Base-by-base conservation (phyloP, 2,113 vertebrate genomes). In the Protobothrops mucrosquamatus region DNA sequence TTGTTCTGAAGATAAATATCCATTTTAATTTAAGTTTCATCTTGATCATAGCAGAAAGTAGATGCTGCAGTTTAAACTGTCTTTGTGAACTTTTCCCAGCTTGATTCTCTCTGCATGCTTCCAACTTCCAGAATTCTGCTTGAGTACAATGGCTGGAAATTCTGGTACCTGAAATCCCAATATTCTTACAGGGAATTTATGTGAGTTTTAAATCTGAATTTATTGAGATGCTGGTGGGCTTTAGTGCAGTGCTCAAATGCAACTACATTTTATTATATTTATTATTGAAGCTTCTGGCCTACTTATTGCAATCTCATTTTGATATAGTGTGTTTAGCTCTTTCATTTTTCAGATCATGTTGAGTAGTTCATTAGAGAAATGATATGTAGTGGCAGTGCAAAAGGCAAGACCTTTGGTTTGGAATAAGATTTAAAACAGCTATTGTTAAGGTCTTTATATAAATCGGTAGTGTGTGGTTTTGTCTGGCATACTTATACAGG, bases 1-100 rank as follows among this genome's bases (percentile, higher is more conserved):
- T 94, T 93, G 85, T 93, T 93, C 93, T 54, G 90, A 4, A 91
- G 92, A 93, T 93, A 89, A 43, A 0, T 92, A 56, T 52, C 92
- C 24, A 90, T 2, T 94, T 0, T 61, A 51, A 87, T 85, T 46
- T 93, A 85, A 48, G 20, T 85, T 92, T 81, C 59, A n/a, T 18
- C 22, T 55, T 86, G 69, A 61, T 4, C 46, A 86, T 55, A 89
- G 11, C 20, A 89, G 43, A 92, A 95, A 86, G 3, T 81, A 92
- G 90, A 90, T 85, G 2, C 48, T 89, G 23, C 55, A 29, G 0
- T 74, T 94, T 85, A 29, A 81, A 87, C 90, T 88, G 18, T 55
- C 6, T 56, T 85, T n/a, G 0, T 94, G 91, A 11, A 0, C 88
- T 54, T 92, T 93, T 56, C 0, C 24, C 34, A 81, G 34, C 34